These are phyloP conservation scores for Vulpes lagopus DNA, from an alignment of 2,113 vertebrate species.

Conservation along the genomic window DNA sequence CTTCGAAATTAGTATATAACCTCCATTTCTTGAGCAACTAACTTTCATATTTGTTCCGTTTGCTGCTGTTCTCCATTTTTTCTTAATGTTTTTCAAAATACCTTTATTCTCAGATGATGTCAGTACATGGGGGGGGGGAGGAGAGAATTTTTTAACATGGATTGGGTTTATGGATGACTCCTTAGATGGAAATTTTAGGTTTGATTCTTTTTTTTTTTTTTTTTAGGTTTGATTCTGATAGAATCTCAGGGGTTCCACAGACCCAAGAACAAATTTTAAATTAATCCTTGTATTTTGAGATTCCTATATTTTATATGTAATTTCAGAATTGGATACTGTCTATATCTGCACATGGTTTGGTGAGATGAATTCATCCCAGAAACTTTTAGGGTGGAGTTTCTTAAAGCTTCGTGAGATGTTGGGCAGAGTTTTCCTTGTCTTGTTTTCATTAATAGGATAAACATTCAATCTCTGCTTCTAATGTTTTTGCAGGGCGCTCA, in stretches of 20 bases:
- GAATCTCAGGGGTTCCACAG: not conserved
- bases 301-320: not conserved
- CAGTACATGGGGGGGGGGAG: not conserved
- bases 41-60: not conserved
- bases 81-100: not conserved
- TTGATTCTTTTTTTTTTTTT: not conserved
- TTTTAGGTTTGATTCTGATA: constrained; percentile 28
- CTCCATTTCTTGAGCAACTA: not conserved
- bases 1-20: not conserved
- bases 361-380: not conserved
- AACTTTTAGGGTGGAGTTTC: not conserved
- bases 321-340: not conserved
- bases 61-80: not conserved
- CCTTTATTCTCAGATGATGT: not conserved
- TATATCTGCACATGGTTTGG: not conserved
- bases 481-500: not conserved
- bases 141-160: not conserved
- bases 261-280: not conserved
- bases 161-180: not conserved
- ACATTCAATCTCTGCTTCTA: not conserved
- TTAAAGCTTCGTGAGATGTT: not conserved
- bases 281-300: not conserved
- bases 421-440: not conserved
- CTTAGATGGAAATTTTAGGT: not conserved
- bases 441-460: not conserved